phyloP scores from a whole-genome alignment of 2,888 invertebrate genomes.

The Esperia sulphurella region DNA sequence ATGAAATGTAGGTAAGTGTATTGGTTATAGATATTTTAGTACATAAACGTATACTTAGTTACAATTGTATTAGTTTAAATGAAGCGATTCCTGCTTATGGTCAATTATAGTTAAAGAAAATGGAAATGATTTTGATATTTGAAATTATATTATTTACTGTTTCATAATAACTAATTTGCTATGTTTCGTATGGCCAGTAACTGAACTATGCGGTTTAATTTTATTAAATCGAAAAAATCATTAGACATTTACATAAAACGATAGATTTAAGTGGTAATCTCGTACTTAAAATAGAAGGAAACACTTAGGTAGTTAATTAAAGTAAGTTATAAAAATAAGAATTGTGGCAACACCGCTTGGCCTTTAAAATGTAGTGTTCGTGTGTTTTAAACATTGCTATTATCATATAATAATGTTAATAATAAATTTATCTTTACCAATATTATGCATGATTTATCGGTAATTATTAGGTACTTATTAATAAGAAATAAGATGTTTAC shows the following conservation, averaged over 20 bases:
- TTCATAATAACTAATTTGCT: slow-evolving; percentile 26
- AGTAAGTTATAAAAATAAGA: slow-evolving; percentile 24
- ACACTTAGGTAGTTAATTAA: background rate
- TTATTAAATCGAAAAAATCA: slow-evolving; percentile 9
- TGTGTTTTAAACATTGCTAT: slow-evolving; percentile 54
- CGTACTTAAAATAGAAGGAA: slow-evolving; percentile 34
- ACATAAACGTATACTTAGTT: slow-evolving; percentile 41
- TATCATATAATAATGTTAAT: slow-evolving; percentile 19
- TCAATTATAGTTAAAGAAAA: slow-evolving; percentile 70
- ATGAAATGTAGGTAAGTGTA: background rate
- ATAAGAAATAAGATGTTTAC: slow-evolving; percentile 45
- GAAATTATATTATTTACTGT: slow-evolving; percentile 42
- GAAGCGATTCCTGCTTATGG: slow-evolving; percentile 61
- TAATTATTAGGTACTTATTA: slow-evolving; percentile 40
- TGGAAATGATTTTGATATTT: slow-evolving; percentile 43
- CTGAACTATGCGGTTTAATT: slow-evolving; percentile 14
- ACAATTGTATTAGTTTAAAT: slow-evolving; percentile 35
- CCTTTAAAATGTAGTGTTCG: slow-evolving; percentile 73
- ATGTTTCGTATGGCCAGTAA: slow-evolving; percentile 33
- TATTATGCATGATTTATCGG: slow-evolving; percentile 40
- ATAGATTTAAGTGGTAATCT: slow-evolving; percentile 44
- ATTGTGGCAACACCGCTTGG: slow-evolving; percentile 79
- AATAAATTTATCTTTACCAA: slow-evolving; percentile 35
- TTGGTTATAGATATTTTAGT: background rate
- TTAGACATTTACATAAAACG: slow-evolving; percentile 28